Evolutionary conservation across 2,113 vertebrate genomes (phyloP), one percentile per base, ranked within the genome.

Genomic region (Piaya cayana): DNA sequence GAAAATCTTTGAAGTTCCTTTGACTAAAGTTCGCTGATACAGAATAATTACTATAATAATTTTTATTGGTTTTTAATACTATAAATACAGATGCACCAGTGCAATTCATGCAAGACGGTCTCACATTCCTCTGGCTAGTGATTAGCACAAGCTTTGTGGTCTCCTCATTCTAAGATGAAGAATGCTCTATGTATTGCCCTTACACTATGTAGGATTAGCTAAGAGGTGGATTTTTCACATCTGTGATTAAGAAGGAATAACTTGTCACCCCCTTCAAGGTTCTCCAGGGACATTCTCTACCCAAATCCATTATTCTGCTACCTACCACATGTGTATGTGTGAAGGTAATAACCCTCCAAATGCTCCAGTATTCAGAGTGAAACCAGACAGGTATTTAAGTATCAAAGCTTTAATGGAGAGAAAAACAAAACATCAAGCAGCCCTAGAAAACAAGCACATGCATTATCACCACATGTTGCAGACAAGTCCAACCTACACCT

Each of bases 241-340:
- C 63, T 16, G 2, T 39, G 76, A 95, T 86, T 80, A 97, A 93
- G 67, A 93, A 72, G 88, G 59, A 91, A n/a, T 84, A 93, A 93
- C 79, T 15, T 50, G 36, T 69, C 59, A 79, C 50, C 39, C 74
- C 86, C 90, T 94, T 93, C 74, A 93, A 95, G 94, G 84, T 85
- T 95, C 78, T 85, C 95, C 59, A 72, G 86, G 93, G 88, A 45
- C 12, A 19, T 62, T 96, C 88, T 86, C 21, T 39, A 69, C 49
- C 70, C 88, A 90, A 97, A 75, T 29, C 94, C 95, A 68, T 84
- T 65, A 91, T 39, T 96, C 64, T 69, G 42, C 53, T 0, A 59
- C 49, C 42, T 63, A 47, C 67, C 65, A 80, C 43, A 52, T n/a
- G n/a, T n/a, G n/a, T 34, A 85, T 62, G 53, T 12, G 6, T 17